Base-by-base conservation (phyloP, 2,797 vertebrate species). In the Buphagus erythrorhynchus region DNA sequence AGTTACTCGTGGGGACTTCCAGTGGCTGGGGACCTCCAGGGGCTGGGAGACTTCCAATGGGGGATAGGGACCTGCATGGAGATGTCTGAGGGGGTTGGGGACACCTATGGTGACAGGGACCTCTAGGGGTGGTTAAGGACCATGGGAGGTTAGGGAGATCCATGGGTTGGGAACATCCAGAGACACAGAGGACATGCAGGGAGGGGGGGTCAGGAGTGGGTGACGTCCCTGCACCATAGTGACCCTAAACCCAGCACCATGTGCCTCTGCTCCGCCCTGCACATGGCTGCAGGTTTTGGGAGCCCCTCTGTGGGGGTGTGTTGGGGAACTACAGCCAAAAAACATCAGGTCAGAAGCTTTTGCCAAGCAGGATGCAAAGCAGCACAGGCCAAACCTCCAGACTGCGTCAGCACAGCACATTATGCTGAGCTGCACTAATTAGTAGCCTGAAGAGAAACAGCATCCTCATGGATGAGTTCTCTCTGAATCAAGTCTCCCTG, bases 391-490 rank as follows among this genome's bases (percentile, higher is more conserved):
- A 67, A 85, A 73, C 46, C 71, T 91, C 63, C 77, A 33, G 49
- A 61, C 28, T 73, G 51, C 5, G 0, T 92, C 76, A 88, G 61
- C 62, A 78, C 25, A 91, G 74, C 46, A 62, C 2, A 0, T 63
- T 82, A 75, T 1, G 0, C 94, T 91, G 77, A 51, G 40, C 81
- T 89, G 93, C 51, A 18, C 77, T 88, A 62, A 82, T 92, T 29
- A 85, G 48, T 65, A 86, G 63, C 71, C 80, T 92, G 48, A 84
- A 94, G 91, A 94, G 83, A 93, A 90, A 81, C 1, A 2, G 22
- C 69, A 81, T 78, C 67, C 33, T 54, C 48, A 49, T 51, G 86
- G 63, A 76, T 79, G 88, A 91, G 75, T 38, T 85, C 68, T 42
- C 58, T 65, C 55, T 15, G 69, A 68, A 84, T 38, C 42, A 19